These are phyloP conservation scores for Penaeus vannamei DNA, from an alignment of 1,140 invertebrate species.

Conservation along the genomic window DNA sequence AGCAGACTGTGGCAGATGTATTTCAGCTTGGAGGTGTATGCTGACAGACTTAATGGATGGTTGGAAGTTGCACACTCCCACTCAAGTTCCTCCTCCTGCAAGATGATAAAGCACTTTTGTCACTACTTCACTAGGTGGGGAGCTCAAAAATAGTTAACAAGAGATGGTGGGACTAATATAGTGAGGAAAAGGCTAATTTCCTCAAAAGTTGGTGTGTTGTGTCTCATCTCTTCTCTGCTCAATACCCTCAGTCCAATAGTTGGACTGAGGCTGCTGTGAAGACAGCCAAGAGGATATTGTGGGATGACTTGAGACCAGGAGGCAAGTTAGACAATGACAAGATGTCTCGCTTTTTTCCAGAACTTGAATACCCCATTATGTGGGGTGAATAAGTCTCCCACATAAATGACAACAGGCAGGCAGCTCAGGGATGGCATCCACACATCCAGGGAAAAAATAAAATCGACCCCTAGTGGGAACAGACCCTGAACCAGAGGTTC, in stretches of 20 bases:
- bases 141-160: not conserved
- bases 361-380: not conserved
- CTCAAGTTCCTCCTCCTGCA: not conserved
- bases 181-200: no score
- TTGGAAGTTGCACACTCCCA: not conserved
- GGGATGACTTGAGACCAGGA: not conserved
- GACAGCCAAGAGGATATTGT: not conserved
- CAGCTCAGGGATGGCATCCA: not conserved
- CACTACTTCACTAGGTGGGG: slow-evolving; percentile 13
- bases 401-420: not conserved
- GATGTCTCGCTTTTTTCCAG: not conserved
- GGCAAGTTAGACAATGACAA: not conserved
- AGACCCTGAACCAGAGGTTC: not conserved
- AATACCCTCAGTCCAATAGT: not conserved
- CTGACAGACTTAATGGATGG: slow-evolving; percentile 21
- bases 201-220: no score
- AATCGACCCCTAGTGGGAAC: not conserved
- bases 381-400: not conserved
- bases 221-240: no score
- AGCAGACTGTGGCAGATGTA: slow-evolving; percentile 8
- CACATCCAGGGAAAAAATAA: not conserved
- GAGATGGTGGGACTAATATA: not conserved
- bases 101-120: not conserved
- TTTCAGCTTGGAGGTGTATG: not conserved
- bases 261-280: not conserved